Percentiles rank a stretch among this genome's conserved stretches.
phyloP scores from a whole-genome alignment of 2,888 invertebrate species.

The Caenorhabditis imperialis region DNA sequence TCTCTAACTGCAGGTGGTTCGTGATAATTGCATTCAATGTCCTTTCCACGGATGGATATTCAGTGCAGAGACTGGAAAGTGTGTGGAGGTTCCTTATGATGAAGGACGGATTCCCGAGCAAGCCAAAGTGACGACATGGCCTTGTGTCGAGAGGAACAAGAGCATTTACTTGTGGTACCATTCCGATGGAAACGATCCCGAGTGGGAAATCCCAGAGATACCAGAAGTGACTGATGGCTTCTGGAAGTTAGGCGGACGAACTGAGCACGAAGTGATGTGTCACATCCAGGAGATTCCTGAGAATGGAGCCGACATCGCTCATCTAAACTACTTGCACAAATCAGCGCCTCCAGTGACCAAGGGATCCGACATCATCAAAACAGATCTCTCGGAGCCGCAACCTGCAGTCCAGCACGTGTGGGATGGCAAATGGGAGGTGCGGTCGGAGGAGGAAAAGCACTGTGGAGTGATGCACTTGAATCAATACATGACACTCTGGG shows the following conservation, averaged over 20 bases:
- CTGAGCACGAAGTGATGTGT: conserved; percentile 82
- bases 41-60: conserved; percentile 93
- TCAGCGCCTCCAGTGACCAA: conserved; percentile 49
- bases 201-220: conserved; percentile 83
- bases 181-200: conserved; percentile 84
- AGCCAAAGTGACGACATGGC: conserved; percentile 84
- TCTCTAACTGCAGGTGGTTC: conserved; percentile 78
- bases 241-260: conserved; percentile 86
- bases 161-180: conserved; percentile 89
- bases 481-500: conserved; percentile 80
- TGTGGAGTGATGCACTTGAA: conserved; percentile 83
- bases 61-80: conserved; percentile 85
- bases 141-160: conserved; percentile 84
- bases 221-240: conserved; percentile 81
- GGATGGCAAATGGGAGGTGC: conserved; percentile 82
- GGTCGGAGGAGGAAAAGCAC: conserved; percentile 81
- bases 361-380: conserved; percentile 63
- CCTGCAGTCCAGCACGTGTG: conserved; percentile 81
- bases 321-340: conserved; percentile 85
- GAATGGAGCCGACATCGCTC: conserved; percentile 89
- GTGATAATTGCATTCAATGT: conserved; percentile 86
- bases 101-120: conserved; percentile 82
- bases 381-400: conserved; percentile 59
- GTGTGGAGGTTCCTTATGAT: conserved; percentile 86
- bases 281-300: conserved; percentile 87